Evolutionary conservation across 2,888 invertebrate species (phyloP).

Genomic region (Drosophila monieri): DNA sequence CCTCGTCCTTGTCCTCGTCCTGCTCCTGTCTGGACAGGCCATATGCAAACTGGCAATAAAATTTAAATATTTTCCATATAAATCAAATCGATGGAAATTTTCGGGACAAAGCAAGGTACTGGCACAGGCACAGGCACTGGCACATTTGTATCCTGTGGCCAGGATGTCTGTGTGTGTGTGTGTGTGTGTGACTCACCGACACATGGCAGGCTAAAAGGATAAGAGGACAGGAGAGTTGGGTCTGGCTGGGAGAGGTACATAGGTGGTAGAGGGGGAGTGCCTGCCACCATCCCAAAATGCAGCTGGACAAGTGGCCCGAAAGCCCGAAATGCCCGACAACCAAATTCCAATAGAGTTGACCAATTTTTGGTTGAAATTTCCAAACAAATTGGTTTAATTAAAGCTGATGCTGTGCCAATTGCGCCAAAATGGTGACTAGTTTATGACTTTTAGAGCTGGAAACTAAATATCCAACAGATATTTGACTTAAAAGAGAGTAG

Average conservation of each 20-base stretch:
- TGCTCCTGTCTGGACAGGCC: conserved; percentile 37
- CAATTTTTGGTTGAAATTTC: not conserved
- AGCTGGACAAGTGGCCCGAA: conserved; percentile 26
- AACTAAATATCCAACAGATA: too few relatives aligned
- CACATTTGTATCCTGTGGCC: conserved; percentile 10
- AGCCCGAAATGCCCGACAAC: not conserved
- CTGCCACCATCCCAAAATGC: conserved; percentile 22
- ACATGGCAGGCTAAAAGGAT: conserved; percentile 24
- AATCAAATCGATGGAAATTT: conserved; percentile 75
- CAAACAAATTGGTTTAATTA: not conserved
- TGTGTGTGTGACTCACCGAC: conserved; percentile 34
- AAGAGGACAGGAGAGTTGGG: conserved; percentile 1
- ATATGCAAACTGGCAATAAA: conserved; percentile 75
- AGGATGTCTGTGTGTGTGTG: not conserved
- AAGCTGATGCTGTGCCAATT: not conserved
- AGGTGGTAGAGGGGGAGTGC: too few relatives aligned
- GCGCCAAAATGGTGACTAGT: too few relatives aligned
- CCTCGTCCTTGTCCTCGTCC: not conserved
- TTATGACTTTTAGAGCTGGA: too few relatives aligned
- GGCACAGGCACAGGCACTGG: conserved; percentile 8
- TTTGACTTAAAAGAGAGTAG: too few relatives aligned
- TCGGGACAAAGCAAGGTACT: conserved; percentile 54
- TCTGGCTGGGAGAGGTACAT: not conserved
- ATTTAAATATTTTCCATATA: conserved; percentile 76
- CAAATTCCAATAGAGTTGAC: not conserved